Evolutionary conservation across 2,888 invertebrate genomes (phyloP).

Genomic region (Amphipyra berbera): DNA sequence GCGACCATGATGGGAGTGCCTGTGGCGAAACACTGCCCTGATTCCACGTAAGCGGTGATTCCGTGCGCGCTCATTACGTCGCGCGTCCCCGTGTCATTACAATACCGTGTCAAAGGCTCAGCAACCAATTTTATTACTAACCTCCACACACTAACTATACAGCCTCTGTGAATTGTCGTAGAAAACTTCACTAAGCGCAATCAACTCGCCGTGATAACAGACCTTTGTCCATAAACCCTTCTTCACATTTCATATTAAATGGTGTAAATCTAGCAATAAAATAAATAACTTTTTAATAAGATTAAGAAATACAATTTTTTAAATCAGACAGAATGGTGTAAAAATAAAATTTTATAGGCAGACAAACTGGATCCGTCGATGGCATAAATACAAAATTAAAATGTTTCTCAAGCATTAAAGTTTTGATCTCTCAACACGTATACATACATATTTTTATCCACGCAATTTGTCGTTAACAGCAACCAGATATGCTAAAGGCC

Average conservation of each 20-base stretch:
- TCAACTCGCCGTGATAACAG: constrained; percentile 64
- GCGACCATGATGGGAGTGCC: constrained; percentile 70
- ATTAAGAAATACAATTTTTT: constrained; percentile 64
- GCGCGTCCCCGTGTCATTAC: constrained; percentile 60
- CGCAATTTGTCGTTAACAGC: constrained; percentile 81
- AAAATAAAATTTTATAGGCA: constrained; percentile 72
- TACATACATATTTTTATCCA: constrained; percentile 67
- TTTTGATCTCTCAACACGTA: constrained; percentile 63
- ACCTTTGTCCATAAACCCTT: constrained; percentile 44
- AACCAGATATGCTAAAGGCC: constrained; percentile 76
- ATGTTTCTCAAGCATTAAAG: constrained; percentile 69
- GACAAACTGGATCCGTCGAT: constrained; percentile 68
- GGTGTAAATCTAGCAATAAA: constrained; percentile 61
- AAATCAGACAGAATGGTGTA: constrained; percentile 65
- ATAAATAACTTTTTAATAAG: constrained; percentile 61
- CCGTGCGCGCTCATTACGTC: constrained; percentile 70
- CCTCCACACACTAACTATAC: constrained; percentile 51
- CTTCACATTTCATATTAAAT: constrained; percentile 43
- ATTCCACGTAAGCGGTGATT: constrained; percentile 65
- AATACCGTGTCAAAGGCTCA: constrained; percentile 63
- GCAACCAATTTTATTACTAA: constrained; percentile 68
- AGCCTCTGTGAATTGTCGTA: constrained; percentile 51
- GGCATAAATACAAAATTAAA: constrained; percentile 72
- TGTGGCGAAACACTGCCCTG: constrained; percentile 65
- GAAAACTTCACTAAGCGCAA: constrained; percentile 59